Evolutionary conservation across 2,113 vertebrate species (phyloP), one percentile per base, ranked within the genome.

Genomic region (Accipiter cooperii): DNA sequence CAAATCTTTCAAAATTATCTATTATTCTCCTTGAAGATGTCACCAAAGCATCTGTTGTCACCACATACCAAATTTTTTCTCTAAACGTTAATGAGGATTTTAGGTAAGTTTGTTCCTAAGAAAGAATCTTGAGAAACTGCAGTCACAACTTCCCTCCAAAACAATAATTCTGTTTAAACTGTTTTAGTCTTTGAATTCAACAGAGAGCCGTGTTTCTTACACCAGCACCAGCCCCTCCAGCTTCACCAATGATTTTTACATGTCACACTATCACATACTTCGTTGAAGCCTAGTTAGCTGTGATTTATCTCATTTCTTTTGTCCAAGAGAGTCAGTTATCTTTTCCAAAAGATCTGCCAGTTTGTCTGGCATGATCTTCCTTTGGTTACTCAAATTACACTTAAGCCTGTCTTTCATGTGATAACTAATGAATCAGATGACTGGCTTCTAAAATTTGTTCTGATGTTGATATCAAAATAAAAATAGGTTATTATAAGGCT

Each of bases 51-150:
- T 36, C 17, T 46, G 7, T 54, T 74, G 54, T 66, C 13, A 54
- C 3, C 17, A 36, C 7, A 42, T 9, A n/a, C 2, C 0, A 2
- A 2, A 25, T 73, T 49, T 73, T 51, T 40, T 17, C 12, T 36
- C 17, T 14, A 22, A 68, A 86, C 4, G 77, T 76, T 29, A 76
- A 46, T 46, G 11, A 47, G 29, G 40, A 4, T 61, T 86, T 77
- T 49, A 63, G 9, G 8, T 40, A 70, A 63, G 12, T 75, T 70
- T 84, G 5, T 42, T 90, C 7, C 8, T 25, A 28, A 42, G 40
- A 77, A 69, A 52, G 12, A 70, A 26, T 10, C 12, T 46, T 51
- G 54, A 44, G 34, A 96, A 84, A 57, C 10, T 54, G 83, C 12
- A 52, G 6, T 57, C 38, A 38, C 9, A 64, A 44, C 8, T 81